Evolutionary conservation across 1,140 invertebrate genomes (phyloP).

Genomic region (Tribolium castaneum): DNA sequence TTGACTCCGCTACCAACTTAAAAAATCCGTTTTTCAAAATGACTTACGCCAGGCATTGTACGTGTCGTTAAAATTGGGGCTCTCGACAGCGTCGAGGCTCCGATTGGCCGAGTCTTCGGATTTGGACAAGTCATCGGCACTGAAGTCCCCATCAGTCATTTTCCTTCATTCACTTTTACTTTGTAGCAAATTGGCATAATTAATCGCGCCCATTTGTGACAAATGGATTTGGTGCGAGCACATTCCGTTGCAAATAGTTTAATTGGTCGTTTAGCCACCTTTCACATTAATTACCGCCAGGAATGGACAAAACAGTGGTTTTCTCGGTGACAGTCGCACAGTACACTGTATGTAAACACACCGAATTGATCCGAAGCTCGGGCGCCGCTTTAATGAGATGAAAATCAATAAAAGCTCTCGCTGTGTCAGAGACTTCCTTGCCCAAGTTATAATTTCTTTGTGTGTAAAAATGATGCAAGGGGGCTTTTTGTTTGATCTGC

Average conservation of each 20-base stretch:
- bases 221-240: background rate
- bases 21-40: too few species aligned
- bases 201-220: background rate
- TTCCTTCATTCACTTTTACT: background rate
- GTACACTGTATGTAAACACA: slow-evolving; percentile 1
- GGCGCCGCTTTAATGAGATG: slow-evolving; percentile 31
- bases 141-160: slow-evolving; percentile 47
- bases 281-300: slow-evolving; percentile 5
- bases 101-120: slow-evolving; percentile 46
- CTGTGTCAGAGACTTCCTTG: slow-evolving; percentile 3
- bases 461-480: background rate
- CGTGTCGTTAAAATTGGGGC: slow-evolving; percentile 47
- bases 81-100: slow-evolving; percentile 34
- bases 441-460: background rate
- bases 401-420: slow-evolving; percentile 18
- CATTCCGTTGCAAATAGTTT: background rate
- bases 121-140: slow-evolving; percentile 51
- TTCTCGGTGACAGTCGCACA: background rate
- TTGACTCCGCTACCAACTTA: too few species aligned
- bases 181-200: background rate
- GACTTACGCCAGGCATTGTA: slow-evolving; percentile 53
- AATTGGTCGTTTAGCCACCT: slow-evolving; percentile 1
- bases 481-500: background rate
- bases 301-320: background rate
- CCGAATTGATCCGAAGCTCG: slow-evolving; percentile 17